These are phyloP conservation scores for Cyprinodon brontotheroides DNA, from an alignment of 2,113 vertebrate species.

Conservation along the genomic window DNA sequence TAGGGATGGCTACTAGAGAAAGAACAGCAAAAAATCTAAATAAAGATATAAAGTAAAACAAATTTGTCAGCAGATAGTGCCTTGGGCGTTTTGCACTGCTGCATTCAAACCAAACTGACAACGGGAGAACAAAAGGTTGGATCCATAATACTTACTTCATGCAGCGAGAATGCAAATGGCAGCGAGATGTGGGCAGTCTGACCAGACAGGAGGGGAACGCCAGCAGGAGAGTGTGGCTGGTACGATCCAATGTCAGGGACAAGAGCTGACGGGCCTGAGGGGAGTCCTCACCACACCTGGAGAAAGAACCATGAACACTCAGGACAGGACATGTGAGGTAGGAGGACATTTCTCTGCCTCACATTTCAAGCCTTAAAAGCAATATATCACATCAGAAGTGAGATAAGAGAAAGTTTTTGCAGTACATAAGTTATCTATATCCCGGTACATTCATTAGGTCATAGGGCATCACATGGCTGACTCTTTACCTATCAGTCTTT, in stretches of 20 bases:
- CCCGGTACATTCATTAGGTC: no score
- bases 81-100: constrained; percentile 12
- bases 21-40: background rate
- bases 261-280: constrained; percentile 84
- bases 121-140: background rate
- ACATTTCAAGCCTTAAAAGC: background rate
- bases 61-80: constrained; percentile 5
- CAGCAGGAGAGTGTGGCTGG: constrained; percentile 86
- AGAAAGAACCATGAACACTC: constrained; percentile 14
- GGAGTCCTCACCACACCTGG: constrained; percentile 85
- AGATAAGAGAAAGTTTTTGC: background rate
- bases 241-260: constrained; percentile 88
- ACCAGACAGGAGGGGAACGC: constrained; percentile 92
- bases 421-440: no score
- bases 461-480: background rate
- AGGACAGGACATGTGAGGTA: constrained; percentile 5
- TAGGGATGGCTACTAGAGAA: background rate
- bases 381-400: background rate
- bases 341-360: background rate
- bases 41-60: constrained; percentile 2
- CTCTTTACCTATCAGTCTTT: background rate
- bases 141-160: constrained; percentile 85
- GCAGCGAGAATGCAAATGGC: constrained; percentile 91
- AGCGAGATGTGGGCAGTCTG: constrained; percentile 89
- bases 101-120: constrained; percentile 7